Evolutionary conservation across 64 coral and sea anemone species (phyloP).

Genomic region (Dendronephthya gigantea): DNA sequence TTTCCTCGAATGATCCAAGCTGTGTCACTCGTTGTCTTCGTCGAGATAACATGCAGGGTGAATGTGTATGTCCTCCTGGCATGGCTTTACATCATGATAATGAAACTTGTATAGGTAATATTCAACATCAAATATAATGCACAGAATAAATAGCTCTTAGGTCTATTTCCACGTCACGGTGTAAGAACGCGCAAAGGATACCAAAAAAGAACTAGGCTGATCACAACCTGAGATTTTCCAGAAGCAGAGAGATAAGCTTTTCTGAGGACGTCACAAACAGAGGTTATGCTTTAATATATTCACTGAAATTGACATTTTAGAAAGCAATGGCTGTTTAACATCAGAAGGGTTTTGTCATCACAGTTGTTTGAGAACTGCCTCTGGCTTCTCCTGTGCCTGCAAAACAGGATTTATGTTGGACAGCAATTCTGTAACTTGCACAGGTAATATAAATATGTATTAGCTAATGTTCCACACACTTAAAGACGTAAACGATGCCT

Average conservation of each 20-base stretch:
- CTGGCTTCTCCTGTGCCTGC: slow-evolving; percentile 2
- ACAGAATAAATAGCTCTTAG: no score
- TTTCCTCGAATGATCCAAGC: slow-evolving; percentile 10
- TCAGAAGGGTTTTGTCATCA: slow-evolving; percentile 18
- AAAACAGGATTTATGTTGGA: slow-evolving; percentile 8
- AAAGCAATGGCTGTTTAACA: slow-evolving; percentile 15
- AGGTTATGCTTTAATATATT: no score
- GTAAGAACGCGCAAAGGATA: no score
- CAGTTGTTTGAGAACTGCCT: slow-evolving; percentile 1
- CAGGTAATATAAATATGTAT: neutral
- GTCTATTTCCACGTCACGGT: no score
- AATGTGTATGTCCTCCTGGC: neutral
- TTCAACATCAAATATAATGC: neutral
- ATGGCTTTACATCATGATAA: slow-evolving; percentile 16
- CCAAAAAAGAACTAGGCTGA: no score
- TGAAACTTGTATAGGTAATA: slow-evolving; percentile 10
- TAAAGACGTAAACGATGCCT: neutral
- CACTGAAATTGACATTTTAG: no score
- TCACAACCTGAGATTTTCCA: no score
- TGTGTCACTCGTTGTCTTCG: slow-evolving; percentile 1
- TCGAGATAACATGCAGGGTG: neutral
- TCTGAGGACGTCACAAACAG: no score
- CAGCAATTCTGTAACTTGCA: neutral
- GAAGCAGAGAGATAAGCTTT: no score
- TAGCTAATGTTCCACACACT: neutral